Evolutionary conservation across 2,113 vertebrate species (phyloP).

Genomic region (Callithrix jacchus): DNA sequence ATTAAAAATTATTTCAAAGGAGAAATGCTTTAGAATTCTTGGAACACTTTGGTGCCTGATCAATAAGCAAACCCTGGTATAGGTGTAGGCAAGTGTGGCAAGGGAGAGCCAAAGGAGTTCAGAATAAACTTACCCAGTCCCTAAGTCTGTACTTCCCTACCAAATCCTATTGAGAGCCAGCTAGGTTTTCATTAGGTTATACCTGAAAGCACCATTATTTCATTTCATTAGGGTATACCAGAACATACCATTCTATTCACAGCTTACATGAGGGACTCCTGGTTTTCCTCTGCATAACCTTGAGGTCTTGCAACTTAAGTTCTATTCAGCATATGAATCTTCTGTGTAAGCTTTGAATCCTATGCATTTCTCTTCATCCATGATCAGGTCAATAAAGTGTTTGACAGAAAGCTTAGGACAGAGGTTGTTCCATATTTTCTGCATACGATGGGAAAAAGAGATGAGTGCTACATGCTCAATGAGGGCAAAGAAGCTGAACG

Average conservation of each 20-base stretch:
- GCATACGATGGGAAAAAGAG: background rate
- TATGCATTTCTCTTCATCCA: background rate
- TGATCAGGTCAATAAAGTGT: background rate
- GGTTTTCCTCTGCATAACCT: background rate
- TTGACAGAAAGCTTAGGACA: background rate
- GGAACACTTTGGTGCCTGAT: background rate
- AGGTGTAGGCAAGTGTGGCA: background rate
- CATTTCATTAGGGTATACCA: background rate
- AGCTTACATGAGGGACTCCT: background rate
- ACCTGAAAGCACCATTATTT: background rate
- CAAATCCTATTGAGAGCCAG: background rate
- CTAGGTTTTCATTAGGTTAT: background rate
- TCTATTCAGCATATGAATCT: background rate
- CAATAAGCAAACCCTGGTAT: background rate
- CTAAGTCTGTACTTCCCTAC: background rate
- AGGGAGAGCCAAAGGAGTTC: background rate
- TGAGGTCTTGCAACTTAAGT: background rate
- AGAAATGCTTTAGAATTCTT: background rate
- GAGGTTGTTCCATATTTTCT: background rate
- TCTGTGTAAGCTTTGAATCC: background rate
- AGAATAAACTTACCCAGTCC: background rate
- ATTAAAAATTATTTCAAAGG: slow-evolving; percentile 30
- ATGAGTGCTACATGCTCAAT: background rate
- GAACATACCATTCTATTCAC: background rate
- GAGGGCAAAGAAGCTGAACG: background rate